Percentiles rank a stretch among this genome's conserved stretches.
phyloP scores from a whole-genome alignment of 92 coral and sea anemone species.

The Parazoanthus atlanticus region DNA sequence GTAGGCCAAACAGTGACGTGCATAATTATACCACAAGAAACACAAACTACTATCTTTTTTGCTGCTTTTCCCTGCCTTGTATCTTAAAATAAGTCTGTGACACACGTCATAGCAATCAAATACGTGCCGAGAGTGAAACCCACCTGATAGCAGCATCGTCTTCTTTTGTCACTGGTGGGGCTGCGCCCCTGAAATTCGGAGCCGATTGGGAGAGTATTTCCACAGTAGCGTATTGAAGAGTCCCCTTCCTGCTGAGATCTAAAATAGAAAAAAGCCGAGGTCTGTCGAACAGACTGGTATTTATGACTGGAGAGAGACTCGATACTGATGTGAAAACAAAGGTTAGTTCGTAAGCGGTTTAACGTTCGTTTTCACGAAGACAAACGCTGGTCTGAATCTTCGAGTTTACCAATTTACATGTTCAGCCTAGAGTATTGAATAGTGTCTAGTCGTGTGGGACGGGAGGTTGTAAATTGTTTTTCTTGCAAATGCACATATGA shows the following conservation, averaged over 20 bases:
- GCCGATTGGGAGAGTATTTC: conserved; percentile 30
- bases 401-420: no score
- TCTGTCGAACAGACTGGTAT: background rate
- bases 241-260: background rate
- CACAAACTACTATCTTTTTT: no score
- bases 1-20: no score
- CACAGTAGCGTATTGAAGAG: conserved; percentile 57
- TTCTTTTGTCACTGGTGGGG: background rate
- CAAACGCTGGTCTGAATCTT: no score
- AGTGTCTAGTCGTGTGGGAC: no score
- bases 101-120: background rate
- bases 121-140: background rate
- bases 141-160: background rate
- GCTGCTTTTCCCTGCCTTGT: no score
- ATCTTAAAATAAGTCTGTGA: background rate
- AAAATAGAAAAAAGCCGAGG: background rate
- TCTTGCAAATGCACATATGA: no score
- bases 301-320: background rate
- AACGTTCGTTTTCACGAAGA: no score
- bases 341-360: no score
- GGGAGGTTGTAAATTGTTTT: no score
- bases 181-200: background rate
- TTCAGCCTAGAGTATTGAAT: no score
- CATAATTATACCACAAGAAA: no score
- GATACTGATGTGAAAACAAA: background rate